Conservation (phyloP, 2,797 vertebrate genomes). For the Halcyon leucocephala region DNA sequence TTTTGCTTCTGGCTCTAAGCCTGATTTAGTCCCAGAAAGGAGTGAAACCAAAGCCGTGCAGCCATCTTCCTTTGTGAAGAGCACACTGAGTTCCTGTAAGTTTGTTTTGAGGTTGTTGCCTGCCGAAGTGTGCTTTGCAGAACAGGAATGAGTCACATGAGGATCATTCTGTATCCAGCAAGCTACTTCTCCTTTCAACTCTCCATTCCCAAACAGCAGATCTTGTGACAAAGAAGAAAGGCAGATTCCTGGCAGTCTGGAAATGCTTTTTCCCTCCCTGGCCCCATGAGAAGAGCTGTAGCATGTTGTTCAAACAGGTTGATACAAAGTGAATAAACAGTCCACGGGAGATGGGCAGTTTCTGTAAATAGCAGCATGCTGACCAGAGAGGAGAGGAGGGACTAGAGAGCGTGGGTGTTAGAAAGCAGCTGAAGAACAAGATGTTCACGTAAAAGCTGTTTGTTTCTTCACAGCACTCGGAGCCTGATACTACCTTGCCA, state of each 20-base stretch:
- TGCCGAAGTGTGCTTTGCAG: background rate
- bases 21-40: slow-evolving; percentile 51
- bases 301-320: slow-evolving; percentile 61
- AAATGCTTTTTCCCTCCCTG: background rate
- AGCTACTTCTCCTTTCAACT: slow-evolving; percentile 65
- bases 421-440: slow-evolving; percentile 41
- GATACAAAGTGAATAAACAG: slow-evolving; percentile 61
- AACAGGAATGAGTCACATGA: slow-evolving; percentile 56
- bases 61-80: slow-evolving; percentile 17
- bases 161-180: slow-evolving; percentile 24
- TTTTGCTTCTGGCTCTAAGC: slow-evolving; percentile 42
- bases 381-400: background rate
- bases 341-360: slow-evolving; percentile 8
- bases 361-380: slow-evolving; percentile 43
- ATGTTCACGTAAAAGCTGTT: slow-evolving; percentile 36
- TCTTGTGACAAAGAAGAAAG: slow-evolving; percentile 46
- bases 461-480: background rate
- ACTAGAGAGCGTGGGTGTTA: background rate
- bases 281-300: background rate
- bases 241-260: slow-evolving; percentile 24
- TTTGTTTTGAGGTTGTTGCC: slow-evolving; percentile 58
- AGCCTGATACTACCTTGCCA: slow-evolving; percentile 1
- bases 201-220: slow-evolving; percentile 28
- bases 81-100: slow-evolving; percentile 23
- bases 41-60: background rate